A percentile compares a stretch with the other conserved stretches of the same genome.
phyloP scores from a whole-genome alignment of 2,797 vertebrate species.

The Clarias platycephalus region DNA sequence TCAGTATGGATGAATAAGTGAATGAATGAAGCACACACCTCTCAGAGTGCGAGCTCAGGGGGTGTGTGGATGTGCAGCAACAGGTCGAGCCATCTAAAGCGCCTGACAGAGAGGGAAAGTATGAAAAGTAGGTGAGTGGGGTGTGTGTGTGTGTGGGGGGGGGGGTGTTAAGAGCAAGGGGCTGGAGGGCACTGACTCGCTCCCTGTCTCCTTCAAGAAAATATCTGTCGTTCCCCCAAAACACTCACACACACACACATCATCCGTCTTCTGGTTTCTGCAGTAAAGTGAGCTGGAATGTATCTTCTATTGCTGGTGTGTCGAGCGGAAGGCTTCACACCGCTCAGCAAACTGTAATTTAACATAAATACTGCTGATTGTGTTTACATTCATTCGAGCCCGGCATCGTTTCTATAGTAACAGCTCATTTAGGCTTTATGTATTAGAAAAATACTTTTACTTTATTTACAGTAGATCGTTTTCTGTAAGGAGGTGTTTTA shows the following conservation, averaged over 20 bases:
- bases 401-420: neutral
- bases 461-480: neutral
- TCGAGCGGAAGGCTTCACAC: neutral
- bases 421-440: neutral
- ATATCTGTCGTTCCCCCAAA: conserved; percentile 9
- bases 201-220: conserved; percentile 32
- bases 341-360: neutral
- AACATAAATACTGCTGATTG: neutral
- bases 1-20: conserved; percentile 51
- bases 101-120: conserved; percentile 37
- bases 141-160: no score
- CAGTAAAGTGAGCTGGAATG: conserved; percentile 4
- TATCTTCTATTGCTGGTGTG: neutral
- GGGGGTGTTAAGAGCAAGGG: conserved; percentile 13
- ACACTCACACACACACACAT: conserved; percentile 8
- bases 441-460: neutral
- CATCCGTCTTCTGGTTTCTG: neutral
- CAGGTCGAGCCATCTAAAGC: conserved; percentile 62
- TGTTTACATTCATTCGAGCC: neutral
- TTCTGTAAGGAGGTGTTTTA: neutral
- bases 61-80: conserved; percentile 62
- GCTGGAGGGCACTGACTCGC: conserved; percentile 29
- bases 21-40: conserved; percentile 66
- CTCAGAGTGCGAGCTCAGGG: conserved; percentile 59
- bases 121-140: conserved; percentile 24